Percentiles rank a stretch among this genome's conserved stretches.
These are phyloP conservation scores for Graptemys geographica DNA, from an alignment of 2,797 vertebrate species.

Conservation along the genomic window DNA sequence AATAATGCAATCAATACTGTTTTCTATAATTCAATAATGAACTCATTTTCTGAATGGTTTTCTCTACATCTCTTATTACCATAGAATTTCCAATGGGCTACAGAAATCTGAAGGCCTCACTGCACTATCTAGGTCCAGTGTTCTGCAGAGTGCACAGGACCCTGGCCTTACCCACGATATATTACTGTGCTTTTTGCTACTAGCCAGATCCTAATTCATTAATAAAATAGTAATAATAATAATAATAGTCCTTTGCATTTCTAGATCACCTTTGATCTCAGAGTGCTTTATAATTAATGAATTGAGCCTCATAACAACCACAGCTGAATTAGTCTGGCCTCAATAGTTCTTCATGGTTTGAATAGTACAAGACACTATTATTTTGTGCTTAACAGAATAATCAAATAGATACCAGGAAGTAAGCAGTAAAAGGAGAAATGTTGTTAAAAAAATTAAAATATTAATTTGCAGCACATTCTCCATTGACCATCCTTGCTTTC, in stretches of 20 bases:
- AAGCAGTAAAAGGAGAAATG: slow-evolving; percentile 28
- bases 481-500: slow-evolving; percentile 24
- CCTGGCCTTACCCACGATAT: background rate
- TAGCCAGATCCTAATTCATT: background rate
- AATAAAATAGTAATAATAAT: background rate
- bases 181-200: background rate
- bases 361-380: background rate
- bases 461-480: background rate
- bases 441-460: slow-evolving; percentile 27
- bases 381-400: background rate
- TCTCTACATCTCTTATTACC: background rate
- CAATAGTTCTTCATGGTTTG: background rate
- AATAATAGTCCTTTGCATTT: background rate
- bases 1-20: background rate
- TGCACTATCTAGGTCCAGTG: background rate
- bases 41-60: background rate
- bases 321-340: background rate
- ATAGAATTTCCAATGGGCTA: background rate
- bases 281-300: background rate
- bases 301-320: background rate
- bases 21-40: background rate
- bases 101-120: background rate
- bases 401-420: background rate
- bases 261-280: background rate
- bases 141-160: background rate